Percentiles rank a stretch among this genome's conserved stretches.
These are phyloP conservation scores for Panthera uncia DNA, from an alignment of 2,113 vertebrate genomes.

Conservation along the genomic window DNA sequence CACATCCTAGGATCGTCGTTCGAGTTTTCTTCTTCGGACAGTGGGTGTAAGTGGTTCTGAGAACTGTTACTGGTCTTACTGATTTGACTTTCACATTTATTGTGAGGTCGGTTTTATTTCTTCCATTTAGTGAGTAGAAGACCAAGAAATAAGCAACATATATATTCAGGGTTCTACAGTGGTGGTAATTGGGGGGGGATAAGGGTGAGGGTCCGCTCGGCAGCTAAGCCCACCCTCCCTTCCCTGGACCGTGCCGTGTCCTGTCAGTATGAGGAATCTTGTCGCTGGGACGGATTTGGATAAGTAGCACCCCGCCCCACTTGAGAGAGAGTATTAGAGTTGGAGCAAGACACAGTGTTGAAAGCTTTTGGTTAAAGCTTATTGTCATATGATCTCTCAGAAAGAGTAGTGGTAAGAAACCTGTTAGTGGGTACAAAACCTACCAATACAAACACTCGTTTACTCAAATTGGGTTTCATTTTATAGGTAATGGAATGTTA, in stretches of 20 bases:
- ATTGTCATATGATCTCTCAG: neutral
- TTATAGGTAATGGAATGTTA: neutral
- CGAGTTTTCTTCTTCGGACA: neutral
- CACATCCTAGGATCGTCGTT: neutral
- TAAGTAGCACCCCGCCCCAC: neutral
- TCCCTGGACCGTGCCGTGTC: neutral
- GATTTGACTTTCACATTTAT: neutral
- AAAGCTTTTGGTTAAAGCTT: neutral
- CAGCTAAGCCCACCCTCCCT: neutral
- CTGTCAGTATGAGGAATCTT: accelerated
- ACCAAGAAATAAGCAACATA: neutral
- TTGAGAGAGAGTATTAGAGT: neutral
- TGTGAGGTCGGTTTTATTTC: neutral
- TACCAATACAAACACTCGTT: neutral
- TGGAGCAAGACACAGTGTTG: neutral
- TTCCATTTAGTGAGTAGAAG: neutral
- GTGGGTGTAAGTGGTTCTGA: neutral
- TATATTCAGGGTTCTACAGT: neutral
- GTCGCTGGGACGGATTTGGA: neutral
- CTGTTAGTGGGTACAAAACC: neutral
- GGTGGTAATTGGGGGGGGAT: neutral
- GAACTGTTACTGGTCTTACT: neutral
- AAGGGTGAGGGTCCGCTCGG: neutral
- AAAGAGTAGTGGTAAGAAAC: neutral
- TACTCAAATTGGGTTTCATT: neutral